Base-by-base conservation (phyloP, 2,797 vertebrate species). In the Perodicticus potto region DNA sequence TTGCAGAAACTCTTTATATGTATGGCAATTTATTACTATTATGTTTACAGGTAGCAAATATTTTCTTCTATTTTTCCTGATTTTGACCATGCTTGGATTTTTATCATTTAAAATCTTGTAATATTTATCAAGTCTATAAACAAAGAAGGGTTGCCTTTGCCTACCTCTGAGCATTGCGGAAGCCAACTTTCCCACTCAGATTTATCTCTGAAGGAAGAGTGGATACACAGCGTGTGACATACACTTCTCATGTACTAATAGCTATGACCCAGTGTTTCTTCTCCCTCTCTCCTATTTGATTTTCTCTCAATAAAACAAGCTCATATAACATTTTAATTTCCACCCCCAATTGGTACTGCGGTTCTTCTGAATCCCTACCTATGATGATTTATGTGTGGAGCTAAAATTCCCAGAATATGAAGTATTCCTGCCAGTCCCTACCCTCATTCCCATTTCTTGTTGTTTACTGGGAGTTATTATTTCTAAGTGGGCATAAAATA, bases 391-490 rank as follows among this genome's bases (percentile, higher is more conserved):
- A 74, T 78, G 77, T 89, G 19, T 74, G n/a, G 53, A 57, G 49
- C n/a, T 84, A 27, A 94, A 63, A 78, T 67, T 88, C 74, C 43
- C 27, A 65, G n/a, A 90, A 32, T 40, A 85, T 29, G 72, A 73
- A 88, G 23, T 37, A 27, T 11, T 7, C 37, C 23, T 69, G 37
- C 20, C 12, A 61, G 67, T 89, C 61, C 55, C 69, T 16, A 69
- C 22, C 53, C 11, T 16, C 4, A 45, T 7, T 17, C 40, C 11
- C n/a, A 69, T 53, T 73, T 69, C 37, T n/a, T 55, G 16, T 34
- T 57, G 20, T 89, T 91, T 86, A 59, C 29, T 95, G 25, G 16
- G n/a, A 91, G 61, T 65, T 85, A 90, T 14, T 61, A 6, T 73
- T 70, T 86, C 11, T 69, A 11, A 95, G 5, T 83, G 14, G 11